phyloP scores from a whole-genome alignment of 2,888 invertebrate genomes.

The Orthosia cruda region DNA sequence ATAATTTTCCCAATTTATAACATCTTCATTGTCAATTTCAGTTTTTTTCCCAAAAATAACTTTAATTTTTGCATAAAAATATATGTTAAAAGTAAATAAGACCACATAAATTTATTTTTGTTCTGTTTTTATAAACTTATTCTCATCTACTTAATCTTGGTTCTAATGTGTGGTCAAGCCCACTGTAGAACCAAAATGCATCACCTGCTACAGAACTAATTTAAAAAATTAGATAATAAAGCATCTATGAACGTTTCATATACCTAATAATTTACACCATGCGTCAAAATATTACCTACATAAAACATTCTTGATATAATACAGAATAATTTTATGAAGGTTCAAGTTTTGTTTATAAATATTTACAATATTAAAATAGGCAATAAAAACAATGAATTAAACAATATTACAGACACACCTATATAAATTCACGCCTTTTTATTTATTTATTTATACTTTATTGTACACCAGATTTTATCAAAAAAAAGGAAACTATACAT shows the following conservation, averaged over 20 bases:
- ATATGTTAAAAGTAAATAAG: not conserved
- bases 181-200: too few species aligned
- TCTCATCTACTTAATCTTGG: too few species aligned
- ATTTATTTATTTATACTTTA: too few species aligned
- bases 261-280: slow-evolving; percentile 1
- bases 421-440: too few species aligned
- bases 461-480: too few species aligned
- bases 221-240: not conserved
- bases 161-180: too few species aligned
- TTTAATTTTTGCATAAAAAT: too few species aligned
- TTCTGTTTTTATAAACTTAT: not conserved
- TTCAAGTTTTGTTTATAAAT: slow-evolving; percentile 14
- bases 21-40: not conserved
- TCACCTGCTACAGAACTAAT: too few species aligned
- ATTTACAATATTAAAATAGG: slow-evolving; percentile 16
- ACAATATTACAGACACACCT: not conserved
- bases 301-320: slow-evolving; percentile 8
- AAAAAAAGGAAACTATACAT: too few species aligned
- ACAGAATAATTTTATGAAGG: slow-evolving; percentile 15
- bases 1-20: not conserved
- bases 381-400: not conserved
- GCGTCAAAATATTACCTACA: slow-evolving; percentile 10
- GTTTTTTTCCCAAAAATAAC: too few species aligned
- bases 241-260: not conserved
- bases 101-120: not conserved